phyloP scores from a whole-genome alignment of 2,797 vertebrate genomes.

The Semotilus atromaculatus region DNA sequence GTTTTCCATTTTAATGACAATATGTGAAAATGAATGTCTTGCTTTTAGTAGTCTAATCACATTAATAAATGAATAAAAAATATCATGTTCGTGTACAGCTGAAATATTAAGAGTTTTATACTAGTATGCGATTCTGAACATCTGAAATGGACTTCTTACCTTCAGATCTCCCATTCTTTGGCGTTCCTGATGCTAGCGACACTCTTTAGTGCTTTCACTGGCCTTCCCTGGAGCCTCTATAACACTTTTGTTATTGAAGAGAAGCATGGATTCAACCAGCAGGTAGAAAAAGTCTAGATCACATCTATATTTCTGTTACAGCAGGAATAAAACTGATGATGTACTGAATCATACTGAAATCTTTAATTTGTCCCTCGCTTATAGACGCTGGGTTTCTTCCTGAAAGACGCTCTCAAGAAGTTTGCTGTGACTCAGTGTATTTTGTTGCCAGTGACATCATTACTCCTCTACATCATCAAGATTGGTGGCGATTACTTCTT shows the following conservation, averaged over 20 bases:
- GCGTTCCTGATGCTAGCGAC: constrained; percentile 91
- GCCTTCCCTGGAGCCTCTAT: constrained; percentile 97
- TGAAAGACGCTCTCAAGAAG: constrained; percentile 97
- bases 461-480: constrained; percentile 99
- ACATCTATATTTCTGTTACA: neutral
- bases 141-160: neutral
- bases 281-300: constrained; percentile 77
- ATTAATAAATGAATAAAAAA: neutral
- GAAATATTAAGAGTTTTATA: neutral
- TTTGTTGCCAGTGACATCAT: constrained; percentile 93
- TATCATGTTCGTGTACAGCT: neutral
- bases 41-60: neutral
- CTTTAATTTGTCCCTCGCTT: constrained; percentile 49
- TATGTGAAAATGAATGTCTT: neutral
- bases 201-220: constrained; percentile 93
- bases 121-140: neutral
- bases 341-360: neutral
- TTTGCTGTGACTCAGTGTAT: constrained; percentile 97
- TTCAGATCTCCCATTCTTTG: constrained; percentile 90
- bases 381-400: constrained; percentile 94
- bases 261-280: constrained; percentile 98
- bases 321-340: neutral
- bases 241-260: constrained; percentile 98
- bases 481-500: constrained; percentile 99
- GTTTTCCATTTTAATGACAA: neutral